Conservation (phyloP, 2,113 vertebrate species). For the Lasiurus cinereus region DNA sequence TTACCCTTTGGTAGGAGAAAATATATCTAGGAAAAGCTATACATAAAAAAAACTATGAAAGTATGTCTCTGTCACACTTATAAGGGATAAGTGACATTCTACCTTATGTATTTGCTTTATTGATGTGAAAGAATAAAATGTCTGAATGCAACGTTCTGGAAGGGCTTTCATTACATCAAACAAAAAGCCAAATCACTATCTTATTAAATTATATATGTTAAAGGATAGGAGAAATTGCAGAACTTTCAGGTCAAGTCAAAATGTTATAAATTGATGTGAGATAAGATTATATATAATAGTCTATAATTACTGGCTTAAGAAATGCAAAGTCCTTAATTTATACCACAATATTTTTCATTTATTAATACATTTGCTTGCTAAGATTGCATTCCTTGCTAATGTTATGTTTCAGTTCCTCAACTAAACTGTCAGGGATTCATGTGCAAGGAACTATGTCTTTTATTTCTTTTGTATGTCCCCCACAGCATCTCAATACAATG, state of each 20-base stretch:
- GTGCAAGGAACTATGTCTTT: slow-evolving; percentile 13
- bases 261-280: slow-evolving; percentile 35
- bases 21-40: background rate
- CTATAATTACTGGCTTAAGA: slow-evolving; percentile 48
- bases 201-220: slow-evolving; percentile 51
- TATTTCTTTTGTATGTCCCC: slow-evolving; percentile 48
- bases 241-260: slow-evolving; percentile 49
- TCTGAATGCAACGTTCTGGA: background rate
- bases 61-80: background rate
- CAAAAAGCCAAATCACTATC: slow-evolving; percentile 19
- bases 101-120: slow-evolving; percentile 16
- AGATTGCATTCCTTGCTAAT: slow-evolving; percentile 65
- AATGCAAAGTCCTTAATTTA: slow-evolving; percentile 52
- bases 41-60: background rate
- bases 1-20: background rate
- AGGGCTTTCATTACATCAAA: slow-evolving; percentile 39
- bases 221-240: slow-evolving; percentile 16
- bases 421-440: slow-evolving; percentile 32
- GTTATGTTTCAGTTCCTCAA: slow-evolving; percentile 66
- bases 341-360: slow-evolving; percentile 28
- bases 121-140: slow-evolving; percentile 2
- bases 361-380: background rate
- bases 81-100: slow-evolving; percentile 42
- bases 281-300: slow-evolving; percentile 32
- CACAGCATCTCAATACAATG: slow-evolving; percentile 41